These are phyloP conservation scores for Hylyphantes graminicola DNA, from an alignment of 1,140 invertebrate genomes.

Conservation along the genomic window DNA sequence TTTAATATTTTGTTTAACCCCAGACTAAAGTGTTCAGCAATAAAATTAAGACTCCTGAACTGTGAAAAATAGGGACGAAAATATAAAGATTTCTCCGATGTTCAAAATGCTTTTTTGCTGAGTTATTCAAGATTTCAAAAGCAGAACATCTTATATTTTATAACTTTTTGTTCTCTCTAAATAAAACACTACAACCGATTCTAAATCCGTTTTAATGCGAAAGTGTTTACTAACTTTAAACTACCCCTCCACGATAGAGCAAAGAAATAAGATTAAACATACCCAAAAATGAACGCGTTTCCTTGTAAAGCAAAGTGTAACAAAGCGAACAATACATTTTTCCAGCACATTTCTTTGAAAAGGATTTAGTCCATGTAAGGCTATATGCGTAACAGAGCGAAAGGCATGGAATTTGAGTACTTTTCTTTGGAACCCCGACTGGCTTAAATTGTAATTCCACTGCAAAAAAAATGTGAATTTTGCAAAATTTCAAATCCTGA, in stretches of 20 bases:
- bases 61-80: no score
- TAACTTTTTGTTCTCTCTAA: not conserved
- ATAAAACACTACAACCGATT: slow-evolving; percentile 17
- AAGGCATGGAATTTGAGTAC: slow-evolving; percentile 45
- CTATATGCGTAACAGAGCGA: slow-evolving; percentile 26
- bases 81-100: no score
- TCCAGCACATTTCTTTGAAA: slow-evolving; percentile 16
- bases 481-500: no score
- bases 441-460: not conserved
- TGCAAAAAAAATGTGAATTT: no score
- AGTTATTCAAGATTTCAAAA: no score
- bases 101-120: no score
- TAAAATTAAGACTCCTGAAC: no score
- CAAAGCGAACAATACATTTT: slow-evolving; percentile 45
- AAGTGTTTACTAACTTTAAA: slow-evolving; percentile 45
- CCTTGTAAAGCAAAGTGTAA: slow-evolving; percentile 33
- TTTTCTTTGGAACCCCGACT: slow-evolving; percentile 33
- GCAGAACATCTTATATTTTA: no score
- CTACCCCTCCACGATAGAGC: no score
- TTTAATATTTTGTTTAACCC: no score
- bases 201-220: slow-evolving; percentile 23
- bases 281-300: not conserved
- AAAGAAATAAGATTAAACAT: not conserved
- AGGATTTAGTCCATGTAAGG: slow-evolving; percentile 48
- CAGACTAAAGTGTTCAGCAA: no score